phyloP scores from a whole-genome alignment of 2,888 invertebrate species.

The Rhingia campestris region DNA sequence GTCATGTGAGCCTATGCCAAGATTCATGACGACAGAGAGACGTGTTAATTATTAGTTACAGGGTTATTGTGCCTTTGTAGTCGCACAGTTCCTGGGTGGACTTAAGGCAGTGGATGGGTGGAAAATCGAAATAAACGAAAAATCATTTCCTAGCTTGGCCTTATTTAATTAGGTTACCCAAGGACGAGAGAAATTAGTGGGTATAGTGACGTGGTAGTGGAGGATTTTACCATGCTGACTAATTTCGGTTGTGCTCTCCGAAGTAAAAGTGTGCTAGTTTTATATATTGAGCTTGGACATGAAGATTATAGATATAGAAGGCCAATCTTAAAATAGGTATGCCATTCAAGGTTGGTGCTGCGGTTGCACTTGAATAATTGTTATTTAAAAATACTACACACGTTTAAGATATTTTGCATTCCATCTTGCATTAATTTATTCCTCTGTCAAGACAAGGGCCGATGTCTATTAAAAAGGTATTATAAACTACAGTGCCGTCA shows the following conservation, averaged over 20 bases:
- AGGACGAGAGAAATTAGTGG: constrained; percentile 16
- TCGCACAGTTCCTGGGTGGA: constrained; percentile 4
- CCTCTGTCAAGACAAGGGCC: too few species aligned
- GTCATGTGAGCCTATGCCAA: constrained; percentile 40
- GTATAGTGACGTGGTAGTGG: constrained; percentile 18
- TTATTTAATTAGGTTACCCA: constrained; percentile 38
- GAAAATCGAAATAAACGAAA: constrained; percentile 36
- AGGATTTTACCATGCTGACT: constrained; percentile 15
- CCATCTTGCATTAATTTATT: neutral
- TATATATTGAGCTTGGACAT: constrained; percentile 13
- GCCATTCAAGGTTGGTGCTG: neutral
- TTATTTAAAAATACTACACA: neutral
- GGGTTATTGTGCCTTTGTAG: constrained; percentile 65
- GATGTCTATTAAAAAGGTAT: too few species aligned
- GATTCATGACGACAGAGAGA: constrained; percentile 51
- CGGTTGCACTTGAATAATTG: constrained; percentile 2
- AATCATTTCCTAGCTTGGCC: constrained; percentile 55
- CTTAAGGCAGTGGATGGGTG: constrained; percentile 1
- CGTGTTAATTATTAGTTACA: constrained; percentile 56
- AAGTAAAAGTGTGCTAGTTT: constrained; percentile 1
- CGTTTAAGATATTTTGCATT: neutral
- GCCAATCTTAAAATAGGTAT: neutral
- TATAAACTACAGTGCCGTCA: too few species aligned
- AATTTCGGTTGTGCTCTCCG: constrained; percentile 11
- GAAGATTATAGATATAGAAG: neutral